These are phyloP conservation scores for Aleiodes sp. DNA, from an alignment of 1,140 invertebrate species.

Conservation along the genomic window DNA sequence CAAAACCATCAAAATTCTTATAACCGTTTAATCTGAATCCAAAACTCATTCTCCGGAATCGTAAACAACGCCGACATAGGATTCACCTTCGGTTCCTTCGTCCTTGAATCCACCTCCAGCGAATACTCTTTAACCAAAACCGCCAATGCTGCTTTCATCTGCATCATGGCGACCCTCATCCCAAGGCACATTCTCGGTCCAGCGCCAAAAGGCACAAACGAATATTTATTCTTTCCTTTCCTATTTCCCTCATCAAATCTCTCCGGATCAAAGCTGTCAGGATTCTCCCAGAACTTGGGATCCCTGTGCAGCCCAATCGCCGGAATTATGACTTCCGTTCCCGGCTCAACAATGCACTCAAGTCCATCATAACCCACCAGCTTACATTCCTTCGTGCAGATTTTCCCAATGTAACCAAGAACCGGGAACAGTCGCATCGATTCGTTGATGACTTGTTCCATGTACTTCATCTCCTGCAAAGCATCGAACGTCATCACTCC, in stretches of 20 bases:
- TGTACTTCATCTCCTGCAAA: constrained; percentile 67
- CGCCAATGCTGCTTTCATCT: constrained; percentile 64
- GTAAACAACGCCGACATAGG: no score
- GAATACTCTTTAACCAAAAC: no score
- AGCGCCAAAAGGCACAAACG: constrained; percentile 71
- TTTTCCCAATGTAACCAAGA: constrained; percentile 43
- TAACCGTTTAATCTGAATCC: no score
- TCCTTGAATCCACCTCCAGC: no score
- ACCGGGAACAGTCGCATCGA: constrained; percentile 58
- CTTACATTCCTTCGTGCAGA: constrained; percentile 51
- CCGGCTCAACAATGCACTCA: constrained; percentile 38
- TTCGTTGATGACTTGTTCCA: constrained; percentile 67
- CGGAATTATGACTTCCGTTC: constrained; percentile 54
- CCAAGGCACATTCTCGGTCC: constrained; percentile 70
- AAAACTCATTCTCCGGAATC: no score
- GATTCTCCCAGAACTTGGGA: constrained; percentile 68
- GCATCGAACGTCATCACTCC: constrained; percentile 68
- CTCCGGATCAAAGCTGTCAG: constrained; percentile 74
- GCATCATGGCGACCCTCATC: constrained; percentile 62
- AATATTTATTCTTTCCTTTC: constrained; percentile 44
- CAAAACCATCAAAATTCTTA: no score
- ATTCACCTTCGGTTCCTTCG: no score
- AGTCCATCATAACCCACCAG: constrained; percentile 44
- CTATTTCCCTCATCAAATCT: constrained; percentile 71
- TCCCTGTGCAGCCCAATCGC: constrained; percentile 61